A percentile compares a stretch with the other conserved stretches of the same genome.
Evolutionary conservation across 2,113 vertebrate genomes (phyloP).

Genomic region (Sterrhoptilus dennistouni): DNA sequence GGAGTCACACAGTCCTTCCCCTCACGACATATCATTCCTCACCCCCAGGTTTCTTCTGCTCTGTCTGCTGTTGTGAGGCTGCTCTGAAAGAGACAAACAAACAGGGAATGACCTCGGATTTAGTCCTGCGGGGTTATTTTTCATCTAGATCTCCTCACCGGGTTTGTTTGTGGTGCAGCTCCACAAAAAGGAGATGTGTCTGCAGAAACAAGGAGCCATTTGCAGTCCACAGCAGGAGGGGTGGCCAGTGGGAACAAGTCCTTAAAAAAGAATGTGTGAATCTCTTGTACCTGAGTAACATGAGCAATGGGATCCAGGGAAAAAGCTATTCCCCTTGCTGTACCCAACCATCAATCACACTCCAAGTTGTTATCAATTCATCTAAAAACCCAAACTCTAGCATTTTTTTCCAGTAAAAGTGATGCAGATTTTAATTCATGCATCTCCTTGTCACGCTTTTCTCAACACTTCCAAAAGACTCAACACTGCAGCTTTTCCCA

Average conservation of each 20-base stretch:
- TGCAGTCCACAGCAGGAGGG: neutral
- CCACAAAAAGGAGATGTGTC: neutral
- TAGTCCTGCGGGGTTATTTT: neutral
- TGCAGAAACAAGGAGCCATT: accelerated
- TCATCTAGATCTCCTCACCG: neutral
- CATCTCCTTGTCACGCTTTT: accelerated
- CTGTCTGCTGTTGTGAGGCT: neutral
- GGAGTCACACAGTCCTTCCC: neutral
- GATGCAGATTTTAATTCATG: neutral
- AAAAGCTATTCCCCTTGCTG: neutral
- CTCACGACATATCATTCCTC: neutral
- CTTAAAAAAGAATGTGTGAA: neutral
- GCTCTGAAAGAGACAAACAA: neutral
- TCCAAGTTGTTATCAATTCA: neutral
- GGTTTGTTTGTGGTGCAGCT: neutral
- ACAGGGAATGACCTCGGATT: neutral
- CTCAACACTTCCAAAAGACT: neutral
- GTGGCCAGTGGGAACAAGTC: accelerated
- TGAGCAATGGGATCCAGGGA: accelerated
- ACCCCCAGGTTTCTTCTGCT: neutral
- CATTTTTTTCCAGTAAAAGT: neutral
- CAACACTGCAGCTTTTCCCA: neutral
- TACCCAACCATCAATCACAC: neutral
- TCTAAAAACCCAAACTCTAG: neutral
- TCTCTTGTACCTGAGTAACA: neutral